A percentile compares a stretch with the other conserved stretches of the same genome.
These are phyloP conservation scores for Petrolisthes cinctipes DNA, from an alignment of 2,888 invertebrate genomes.

Conservation along the genomic window DNA sequence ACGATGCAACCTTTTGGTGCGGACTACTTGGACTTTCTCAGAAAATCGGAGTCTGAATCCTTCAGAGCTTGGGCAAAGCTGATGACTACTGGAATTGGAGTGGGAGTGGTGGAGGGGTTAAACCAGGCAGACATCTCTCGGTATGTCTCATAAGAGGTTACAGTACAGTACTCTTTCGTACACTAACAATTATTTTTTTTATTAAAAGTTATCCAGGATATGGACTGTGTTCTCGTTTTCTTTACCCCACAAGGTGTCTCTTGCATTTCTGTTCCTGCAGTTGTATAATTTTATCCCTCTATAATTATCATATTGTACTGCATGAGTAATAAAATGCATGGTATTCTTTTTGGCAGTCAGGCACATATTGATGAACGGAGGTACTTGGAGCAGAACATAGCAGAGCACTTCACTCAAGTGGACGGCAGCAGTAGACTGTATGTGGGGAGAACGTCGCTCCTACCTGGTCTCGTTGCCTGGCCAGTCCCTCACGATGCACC, in stretches of 20 bases:
- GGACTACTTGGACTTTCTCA: conserved; percentile 29
- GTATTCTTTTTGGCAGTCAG: too few relatives aligned
- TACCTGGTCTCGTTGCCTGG: conserved; percentile 34
- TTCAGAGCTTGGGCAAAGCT: conserved; percentile 28
- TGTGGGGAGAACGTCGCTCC: conserved; percentile 9
- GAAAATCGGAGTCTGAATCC: conserved; percentile 17
- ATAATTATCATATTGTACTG: too few relatives aligned
- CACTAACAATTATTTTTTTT: too few relatives aligned
- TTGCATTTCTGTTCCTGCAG: too few relatives aligned
- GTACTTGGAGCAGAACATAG: conserved; percentile 27
- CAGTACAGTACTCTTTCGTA: too few relatives aligned
- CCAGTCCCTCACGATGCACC: conserved; percentile 41
- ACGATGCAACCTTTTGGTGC: conserved; percentile 53
- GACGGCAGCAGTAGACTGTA: conserved; percentile 29
- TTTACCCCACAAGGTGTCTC: too few relatives aligned
- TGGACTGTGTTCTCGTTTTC: too few relatives aligned
- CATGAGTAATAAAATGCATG: too few relatives aligned
- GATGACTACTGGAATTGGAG: conserved; percentile 23
- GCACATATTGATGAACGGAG: conserved; percentile 21
- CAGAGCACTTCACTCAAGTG: conserved; percentile 20
- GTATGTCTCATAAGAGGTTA: too few relatives aligned
- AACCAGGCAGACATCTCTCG: background rate
- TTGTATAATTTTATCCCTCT: too few relatives aligned
- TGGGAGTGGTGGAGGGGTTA: conserved; percentile 35
- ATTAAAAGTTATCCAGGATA: too few relatives aligned